A percentile compares a stretch with the other conserved stretches of the same genome.
Conservation (phyloP, 2,888 invertebrate genomes). For the Diploptera punctata region DNA sequence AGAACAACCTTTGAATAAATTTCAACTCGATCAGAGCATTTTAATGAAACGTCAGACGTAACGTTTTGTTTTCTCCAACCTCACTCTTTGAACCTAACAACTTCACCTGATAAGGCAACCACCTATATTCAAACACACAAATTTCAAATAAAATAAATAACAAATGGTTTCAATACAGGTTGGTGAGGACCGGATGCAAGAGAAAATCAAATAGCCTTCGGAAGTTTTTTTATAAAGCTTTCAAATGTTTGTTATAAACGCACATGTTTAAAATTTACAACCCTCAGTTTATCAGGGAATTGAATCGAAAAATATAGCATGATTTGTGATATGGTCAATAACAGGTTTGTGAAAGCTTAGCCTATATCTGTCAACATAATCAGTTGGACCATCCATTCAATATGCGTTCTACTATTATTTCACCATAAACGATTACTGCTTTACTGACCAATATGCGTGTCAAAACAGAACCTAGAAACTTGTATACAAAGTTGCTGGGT, state of each 20-base stretch:
- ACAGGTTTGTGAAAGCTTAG: conserved; percentile 10
- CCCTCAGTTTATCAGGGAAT: background rate
- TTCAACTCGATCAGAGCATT: background rate
- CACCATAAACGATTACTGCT: too few relatives aligned
- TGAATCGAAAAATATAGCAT: background rate
- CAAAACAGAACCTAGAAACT: too few relatives aligned
- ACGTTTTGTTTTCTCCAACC: background rate
- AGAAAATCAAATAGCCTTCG: background rate
- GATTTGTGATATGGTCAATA: background rate
- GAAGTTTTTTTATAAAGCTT: background rate
- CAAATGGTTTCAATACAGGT: too few relatives aligned
- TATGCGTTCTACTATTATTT: too few relatives aligned
- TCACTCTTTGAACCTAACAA: background rate
- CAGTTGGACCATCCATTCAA: background rate
- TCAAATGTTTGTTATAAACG: background rate
- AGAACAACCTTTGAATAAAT: background rate
- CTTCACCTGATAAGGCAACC: background rate
- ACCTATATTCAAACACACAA: background rate
- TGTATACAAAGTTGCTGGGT: too few relatives aligned
- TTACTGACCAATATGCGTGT: too few relatives aligned
- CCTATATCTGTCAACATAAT: conserved; percentile 3
- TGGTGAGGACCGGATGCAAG: background rate
- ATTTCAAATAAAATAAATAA: too few relatives aligned
- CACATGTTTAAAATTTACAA: background rate
- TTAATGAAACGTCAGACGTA: background rate